Base-by-base conservation (phyloP, 92 coral and sea anemone species). In the Phymanthus crucifer region DNA sequence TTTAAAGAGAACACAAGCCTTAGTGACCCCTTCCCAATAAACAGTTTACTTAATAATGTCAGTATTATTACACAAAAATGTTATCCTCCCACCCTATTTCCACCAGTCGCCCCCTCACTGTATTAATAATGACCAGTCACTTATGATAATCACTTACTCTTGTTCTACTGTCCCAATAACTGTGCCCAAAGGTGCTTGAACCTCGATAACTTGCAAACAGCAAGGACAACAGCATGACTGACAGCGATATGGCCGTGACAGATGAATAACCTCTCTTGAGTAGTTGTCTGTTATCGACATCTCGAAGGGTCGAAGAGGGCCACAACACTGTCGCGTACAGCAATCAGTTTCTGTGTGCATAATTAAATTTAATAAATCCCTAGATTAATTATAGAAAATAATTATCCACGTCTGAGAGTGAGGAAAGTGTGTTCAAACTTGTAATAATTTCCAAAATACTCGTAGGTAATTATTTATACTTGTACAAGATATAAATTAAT, bases 301-400 rank as follows among this genome's bases (percentile, higher is more conserved):
- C 46, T 95, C 97, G 83, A 95, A 95, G 68, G 99, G 99, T 65
- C 97, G 91, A 10, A 76, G 91, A 48, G 99, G 99, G 8, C 97
- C 99, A 89, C 99, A 95, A 52, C 97, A 95, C 37, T 93, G 87
- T n/a, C 97, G 89, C 67, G 99, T 95, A 32, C 93, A 88, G 68
- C 91, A 95, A n/a, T 95, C 99, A 35, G 97, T 95, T 75, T 95
- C 99, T 95, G 32, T 29, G 54, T 21, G 24, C 10, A 32, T 47
- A 10, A 57, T 32, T 18, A 43, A 43, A 24, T 36, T 32, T 14
- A 19, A 40, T 72, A 27, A 14, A 26, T 38, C 10, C 7, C 43
- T 38, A n/a, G n/a, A n/a, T n/a, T n/a, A n/a, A n/a, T n/a, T n/a
- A n/a, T n/a, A n/a, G n/a, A n/a, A n/a, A n/a, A n/a, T n/a, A n/a